Conservation (phyloP, 2,888 invertebrate genomes). For the Mylabris sibirica region DNA sequence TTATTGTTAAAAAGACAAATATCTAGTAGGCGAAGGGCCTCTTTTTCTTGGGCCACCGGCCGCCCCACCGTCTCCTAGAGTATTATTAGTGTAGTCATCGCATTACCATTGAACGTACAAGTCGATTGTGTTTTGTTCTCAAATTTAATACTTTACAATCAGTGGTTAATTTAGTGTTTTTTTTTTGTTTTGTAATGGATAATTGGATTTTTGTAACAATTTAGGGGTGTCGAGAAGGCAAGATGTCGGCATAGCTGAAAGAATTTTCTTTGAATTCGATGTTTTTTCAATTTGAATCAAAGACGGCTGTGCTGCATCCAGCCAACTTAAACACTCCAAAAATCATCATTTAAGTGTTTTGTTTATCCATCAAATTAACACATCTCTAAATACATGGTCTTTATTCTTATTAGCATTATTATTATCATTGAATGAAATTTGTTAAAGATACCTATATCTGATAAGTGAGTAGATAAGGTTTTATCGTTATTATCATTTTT, state of each 20-base stretch:
- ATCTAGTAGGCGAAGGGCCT: constrained; percentile 39
- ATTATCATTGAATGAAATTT: not conserved
- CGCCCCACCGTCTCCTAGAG: not conserved
- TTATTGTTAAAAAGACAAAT: not conserved
- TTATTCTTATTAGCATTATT: not conserved
- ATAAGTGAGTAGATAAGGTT: not conserved
- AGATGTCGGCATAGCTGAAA: constrained; percentile 90
- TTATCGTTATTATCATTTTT: too few species aligned
- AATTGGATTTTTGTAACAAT: constrained; percentile 23
- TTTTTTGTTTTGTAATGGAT: constrained; percentile 26
- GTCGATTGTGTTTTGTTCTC: constrained; percentile 19
- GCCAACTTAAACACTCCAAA: constrained; percentile 75
- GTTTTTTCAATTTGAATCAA: too few species aligned
- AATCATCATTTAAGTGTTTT: constrained; percentile 2
- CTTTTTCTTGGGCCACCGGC: constrained; percentile 16
- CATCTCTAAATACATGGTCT: constrained; percentile 5
- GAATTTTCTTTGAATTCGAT: constrained; percentile 56
- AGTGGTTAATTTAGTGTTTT: not conserved
- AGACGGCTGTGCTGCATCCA: constrained; percentile 85
- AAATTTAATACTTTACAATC: too few species aligned
- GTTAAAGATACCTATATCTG: not conserved
- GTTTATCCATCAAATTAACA: constrained; percentile 20
- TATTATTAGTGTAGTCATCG: constrained; percentile 32
- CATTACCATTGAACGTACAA: constrained; percentile 37
- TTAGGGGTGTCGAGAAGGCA: constrained; percentile 72